Evolutionary conservation across 2,113 vertebrate species (phyloP).

Genomic region (Romanogobio albipinnatus): DNA sequence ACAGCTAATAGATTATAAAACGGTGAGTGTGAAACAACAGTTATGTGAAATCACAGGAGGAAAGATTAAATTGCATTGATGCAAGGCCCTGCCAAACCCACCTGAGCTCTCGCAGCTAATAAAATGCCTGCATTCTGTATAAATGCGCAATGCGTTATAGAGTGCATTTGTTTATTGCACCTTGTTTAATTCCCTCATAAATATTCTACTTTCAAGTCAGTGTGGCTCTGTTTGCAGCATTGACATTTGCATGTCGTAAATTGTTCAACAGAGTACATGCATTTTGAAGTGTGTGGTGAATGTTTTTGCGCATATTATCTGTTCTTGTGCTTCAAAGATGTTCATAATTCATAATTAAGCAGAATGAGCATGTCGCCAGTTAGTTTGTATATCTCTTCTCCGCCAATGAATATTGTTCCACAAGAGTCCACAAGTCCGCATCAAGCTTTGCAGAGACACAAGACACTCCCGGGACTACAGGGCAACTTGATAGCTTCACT

Average conservation of each 20-base stretch:
- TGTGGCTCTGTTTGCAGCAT: background rate
- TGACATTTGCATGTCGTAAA: background rate
- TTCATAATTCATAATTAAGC: background rate
- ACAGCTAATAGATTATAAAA: background rate
- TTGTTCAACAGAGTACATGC: background rate
- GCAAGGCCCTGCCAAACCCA: background rate
- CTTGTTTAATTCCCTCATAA: background rate
- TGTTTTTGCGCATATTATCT: background rate
- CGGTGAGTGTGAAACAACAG: background rate
- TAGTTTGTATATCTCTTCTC: background rate
- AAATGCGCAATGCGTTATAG: background rate
- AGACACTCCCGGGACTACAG: background rate
- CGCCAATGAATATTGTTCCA: background rate
- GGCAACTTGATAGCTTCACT: background rate
- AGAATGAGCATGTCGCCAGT: background rate
- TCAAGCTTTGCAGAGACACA: background rate
- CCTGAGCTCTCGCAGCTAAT: background rate
- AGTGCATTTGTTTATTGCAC: background rate
- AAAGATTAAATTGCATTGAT: slow-evolving; percentile 18
- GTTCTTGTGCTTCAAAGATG: background rate
- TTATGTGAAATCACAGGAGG: background rate
- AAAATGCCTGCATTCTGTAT: background rate
- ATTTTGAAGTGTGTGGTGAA: background rate
- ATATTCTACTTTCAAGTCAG: background rate
- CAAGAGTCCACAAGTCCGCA: background rate